These are phyloP conservation scores for Rotaria macrura DNA, from an alignment of 2,888 invertebrate species.

Conservation along the genomic window DNA sequence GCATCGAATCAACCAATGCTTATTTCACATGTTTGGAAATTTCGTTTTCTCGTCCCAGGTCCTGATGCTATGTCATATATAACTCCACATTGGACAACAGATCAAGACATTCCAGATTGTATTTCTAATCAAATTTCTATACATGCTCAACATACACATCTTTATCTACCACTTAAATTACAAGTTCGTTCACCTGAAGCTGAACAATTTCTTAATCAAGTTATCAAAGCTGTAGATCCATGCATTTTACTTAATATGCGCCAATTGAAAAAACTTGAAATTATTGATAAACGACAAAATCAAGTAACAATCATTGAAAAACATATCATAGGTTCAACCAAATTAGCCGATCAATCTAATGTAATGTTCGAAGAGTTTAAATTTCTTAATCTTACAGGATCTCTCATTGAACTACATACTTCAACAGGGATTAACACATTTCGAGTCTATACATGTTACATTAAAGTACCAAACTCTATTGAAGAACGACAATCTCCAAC, in stretches of 20 bases:
- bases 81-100: conserved; percentile 11
- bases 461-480: too few species aligned
- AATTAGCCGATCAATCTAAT: not conserved
- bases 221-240: not conserved
- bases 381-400: too few species aligned
- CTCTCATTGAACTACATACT: too few species aligned
- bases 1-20: conserved; percentile 22
- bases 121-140: not conserved
- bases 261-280: not conserved
- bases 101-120: not conserved
- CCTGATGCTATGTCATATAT: conserved; percentile 25
- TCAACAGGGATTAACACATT: too few species aligned
- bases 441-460: too few species aligned
- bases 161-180: conserved; percentile 24
- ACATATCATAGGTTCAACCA: not conserved
- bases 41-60: conserved; percentile 12
- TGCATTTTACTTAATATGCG: not conserved
- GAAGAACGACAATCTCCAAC: too few species aligned
- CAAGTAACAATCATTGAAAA: not conserved
- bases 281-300: not conserved
- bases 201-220: not conserved
- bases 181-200: not conserved
- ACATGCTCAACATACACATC: not conserved
- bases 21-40: conserved; percentile 17
- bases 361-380: not conserved